phyloP scores from a whole-genome alignment of 2,797 vertebrate genomes.

The Eulemur mongoz region DNA sequence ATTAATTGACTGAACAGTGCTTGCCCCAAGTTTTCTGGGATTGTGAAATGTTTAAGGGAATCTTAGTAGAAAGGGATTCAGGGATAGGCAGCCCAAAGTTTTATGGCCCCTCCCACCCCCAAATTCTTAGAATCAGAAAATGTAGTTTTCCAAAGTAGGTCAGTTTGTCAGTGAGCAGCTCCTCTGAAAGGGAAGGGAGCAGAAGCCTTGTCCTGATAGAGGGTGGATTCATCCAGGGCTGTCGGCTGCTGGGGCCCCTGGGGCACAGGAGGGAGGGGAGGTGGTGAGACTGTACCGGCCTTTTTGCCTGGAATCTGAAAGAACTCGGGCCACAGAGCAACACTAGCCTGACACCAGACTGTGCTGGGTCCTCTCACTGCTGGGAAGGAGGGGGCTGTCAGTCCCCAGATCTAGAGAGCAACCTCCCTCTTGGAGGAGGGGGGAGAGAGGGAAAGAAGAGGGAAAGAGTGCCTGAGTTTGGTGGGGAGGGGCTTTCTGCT shows the following conservation, averaged over 20 bases:
- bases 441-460: background rate
- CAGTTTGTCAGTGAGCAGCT: conserved; percentile 64
- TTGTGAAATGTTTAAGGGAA: conserved; percentile 56
- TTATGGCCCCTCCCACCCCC: conserved; percentile 62
- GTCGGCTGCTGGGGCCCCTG: background rate
- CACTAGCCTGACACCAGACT: conserved; percentile 7
- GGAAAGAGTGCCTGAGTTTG: conserved; percentile 18
- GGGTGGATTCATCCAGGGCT: conserved; percentile 47
- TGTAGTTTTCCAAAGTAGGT: conserved; percentile 77
- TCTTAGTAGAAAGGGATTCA: conserved; percentile 18
- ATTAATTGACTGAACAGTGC: background rate
- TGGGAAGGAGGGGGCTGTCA: background rate
- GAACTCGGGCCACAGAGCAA: background rate
- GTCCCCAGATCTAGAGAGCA: background rate
- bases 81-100: conserved; percentile 65
- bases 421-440: conserved; percentile 47
- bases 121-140: conserved; percentile 77
- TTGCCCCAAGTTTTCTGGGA: conserved; percentile 26
- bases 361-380: background rate
- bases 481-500: conserved; percentile 58
- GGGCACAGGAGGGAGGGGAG: background rate
- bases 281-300: background rate
- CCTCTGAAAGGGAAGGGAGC: conserved; percentile 65
- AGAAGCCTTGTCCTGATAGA: conserved; percentile 69
- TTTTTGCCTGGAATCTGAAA: conserved; percentile 32